A percentile compares a stretch with the other conserved stretches of the same genome.
These are phyloP conservation scores for Silurus aristotelis DNA, from an alignment of 2,797 vertebrate species.

Conservation along the genomic window DNA sequence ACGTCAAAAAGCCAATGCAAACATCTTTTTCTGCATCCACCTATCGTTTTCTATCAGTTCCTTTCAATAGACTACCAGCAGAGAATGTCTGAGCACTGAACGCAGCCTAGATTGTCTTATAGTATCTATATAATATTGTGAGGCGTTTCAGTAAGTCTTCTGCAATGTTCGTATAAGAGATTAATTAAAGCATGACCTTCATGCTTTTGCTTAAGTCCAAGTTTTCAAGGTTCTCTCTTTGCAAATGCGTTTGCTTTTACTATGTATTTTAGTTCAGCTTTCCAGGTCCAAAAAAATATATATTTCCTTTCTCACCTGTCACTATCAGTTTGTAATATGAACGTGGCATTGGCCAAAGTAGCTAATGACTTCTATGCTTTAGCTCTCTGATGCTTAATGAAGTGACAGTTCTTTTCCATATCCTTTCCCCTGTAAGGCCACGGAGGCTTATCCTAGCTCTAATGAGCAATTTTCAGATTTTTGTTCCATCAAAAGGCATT, in stretches of 20 bases:
- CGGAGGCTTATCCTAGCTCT: constrained; percentile 44
- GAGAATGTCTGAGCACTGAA: neutral
- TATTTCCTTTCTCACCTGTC: constrained; percentile 20
- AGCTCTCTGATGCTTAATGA: constrained; percentile 53
- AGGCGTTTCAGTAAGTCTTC: neutral
- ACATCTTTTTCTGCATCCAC: neutral
- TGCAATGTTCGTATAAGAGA: constrained; percentile 30
- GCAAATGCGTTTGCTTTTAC: constrained; percentile 29
- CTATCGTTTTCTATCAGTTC: neutral
- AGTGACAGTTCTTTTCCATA: constrained; percentile 46
- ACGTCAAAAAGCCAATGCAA: constrained; percentile 45
- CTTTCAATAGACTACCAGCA: neutral
- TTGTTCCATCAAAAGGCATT: constrained; percentile 54
- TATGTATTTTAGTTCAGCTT: constrained; percentile 22
- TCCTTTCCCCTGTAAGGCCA: constrained; percentile 36
- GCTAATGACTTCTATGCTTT: constrained; percentile 44
- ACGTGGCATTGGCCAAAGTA: constrained; percentile 26
- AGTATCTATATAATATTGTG: neutral
- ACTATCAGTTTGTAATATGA: constrained; percentile 32
- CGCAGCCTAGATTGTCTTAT: neutral
- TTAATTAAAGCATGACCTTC: constrained; percentile 49
- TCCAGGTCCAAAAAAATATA: constrained; percentile 5
- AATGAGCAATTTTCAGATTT: constrained; percentile 51
- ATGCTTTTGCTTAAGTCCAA: constrained; percentile 30
- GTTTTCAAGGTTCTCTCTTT: constrained; percentile 9